Conservation (phyloP, 2,888 invertebrate genomes). For the Eilema caniola region DNA sequence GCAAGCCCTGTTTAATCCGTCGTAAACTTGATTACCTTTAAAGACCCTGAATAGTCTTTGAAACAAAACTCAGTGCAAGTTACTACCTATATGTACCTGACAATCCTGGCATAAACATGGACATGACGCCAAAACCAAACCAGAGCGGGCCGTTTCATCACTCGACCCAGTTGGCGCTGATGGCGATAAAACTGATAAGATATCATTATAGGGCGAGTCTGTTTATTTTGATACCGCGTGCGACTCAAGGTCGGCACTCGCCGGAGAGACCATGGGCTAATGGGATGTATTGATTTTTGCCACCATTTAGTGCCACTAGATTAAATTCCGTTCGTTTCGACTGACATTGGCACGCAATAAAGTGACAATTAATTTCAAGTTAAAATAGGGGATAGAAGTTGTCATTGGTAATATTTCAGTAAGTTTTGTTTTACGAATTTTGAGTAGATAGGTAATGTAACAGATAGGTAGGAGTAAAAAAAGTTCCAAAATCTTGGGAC, state of each 20-base stretch:
- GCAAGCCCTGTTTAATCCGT: no score
- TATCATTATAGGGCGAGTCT: conserved; percentile 50
- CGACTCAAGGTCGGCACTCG: conserved; percentile 48
- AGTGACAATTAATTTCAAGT: no score
- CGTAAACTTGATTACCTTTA: no score
- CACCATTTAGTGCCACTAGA: conserved; percentile 26
- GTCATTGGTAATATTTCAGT: no score
- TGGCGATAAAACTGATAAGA: conserved; percentile 63
- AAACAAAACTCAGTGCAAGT: not conserved
- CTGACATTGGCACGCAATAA: not conserved
- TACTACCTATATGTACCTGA: not conserved
- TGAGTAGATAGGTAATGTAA: no score
- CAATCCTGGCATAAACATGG: not conserved
- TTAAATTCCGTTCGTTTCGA: not conserved
- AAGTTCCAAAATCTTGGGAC: not conserved
- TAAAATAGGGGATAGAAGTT: no score
- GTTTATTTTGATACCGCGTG: conserved; percentile 59
- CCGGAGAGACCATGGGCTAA: conserved; percentile 48
- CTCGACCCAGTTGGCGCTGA: conserved; percentile 61
- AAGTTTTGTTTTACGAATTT: no score
- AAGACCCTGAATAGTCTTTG: not conserved
- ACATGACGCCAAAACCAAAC: conserved; percentile 22
- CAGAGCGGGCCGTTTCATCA: conserved; percentile 61
- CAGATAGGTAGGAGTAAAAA: no score
- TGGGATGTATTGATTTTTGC: conserved; percentile 45